Evolutionary conservation across 2,888 invertebrate genomes (phyloP), one percentile per base, ranked within the genome.

Genomic region (Heliconius cydno): DNA sequence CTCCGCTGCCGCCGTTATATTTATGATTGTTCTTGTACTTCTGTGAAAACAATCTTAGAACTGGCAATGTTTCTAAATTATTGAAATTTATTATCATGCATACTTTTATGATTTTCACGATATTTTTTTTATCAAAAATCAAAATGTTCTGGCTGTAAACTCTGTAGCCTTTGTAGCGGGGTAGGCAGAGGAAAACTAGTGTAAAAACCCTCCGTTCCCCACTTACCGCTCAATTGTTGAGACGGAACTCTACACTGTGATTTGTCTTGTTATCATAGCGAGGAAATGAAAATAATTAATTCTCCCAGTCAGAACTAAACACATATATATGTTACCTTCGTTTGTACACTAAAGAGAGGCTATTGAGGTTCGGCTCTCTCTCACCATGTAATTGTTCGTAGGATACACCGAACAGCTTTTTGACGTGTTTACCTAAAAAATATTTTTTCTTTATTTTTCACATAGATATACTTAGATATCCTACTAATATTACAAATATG

Each of bases 321-420:
- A 41, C 10, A 46, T 19, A 41, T 38, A 46, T 19, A 7, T 52
- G 52, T 19, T 83, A 92, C 93, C 83, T 83, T 52, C 88, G 85
- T 60, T 84, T 83, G 82, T 87, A 91, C 7, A 86, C 85, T 1
- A 92, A 82, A 0, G 87, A 83, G 2, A 92, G 88, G 5, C 85
- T 72, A 57, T 88, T 85, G 0, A 91, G 82, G 41, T 91, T 86
- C 0, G 91, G 91, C 41, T 90, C 91, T 3, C 79, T 84, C 13
- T 85, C 85, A 0, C 87, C 88, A 0, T 87, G 84, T 7, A 89
- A 74, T 79, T 90, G 90, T 22, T 90, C 88, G 81, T 91, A 92
- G 1, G 89, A 83, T 7, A 91, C 86, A 0, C 91, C 91, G 0
- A 90, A 68, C 19, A 90, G 68, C 60, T 86, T 88, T 84, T 92